Evolutionary conservation across 2,888 invertebrate genomes (phyloP), one percentile per base, ranked within the genome.

Genomic region (Andrena haemorrhoa): DNA sequence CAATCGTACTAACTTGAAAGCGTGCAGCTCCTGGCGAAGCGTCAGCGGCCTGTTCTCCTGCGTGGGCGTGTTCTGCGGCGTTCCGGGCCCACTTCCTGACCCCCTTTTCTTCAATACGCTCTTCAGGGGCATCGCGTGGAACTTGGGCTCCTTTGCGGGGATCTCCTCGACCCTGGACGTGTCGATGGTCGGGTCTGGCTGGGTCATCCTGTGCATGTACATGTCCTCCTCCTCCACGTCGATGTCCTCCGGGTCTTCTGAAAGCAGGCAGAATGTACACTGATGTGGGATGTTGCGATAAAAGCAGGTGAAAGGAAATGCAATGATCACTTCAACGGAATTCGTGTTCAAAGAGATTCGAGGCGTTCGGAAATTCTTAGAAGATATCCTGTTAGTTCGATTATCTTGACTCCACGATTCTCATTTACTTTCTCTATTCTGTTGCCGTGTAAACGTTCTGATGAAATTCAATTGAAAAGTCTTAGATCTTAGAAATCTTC

Each of bases 121-220:
- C 94, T 98, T 98, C 82, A 98, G 96, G 86, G 98, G 98, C 95
- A 98, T 96, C 87, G 98, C 98, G 94, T 98, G 97, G 94, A 98
- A 97, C 92, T 97, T 96, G 58, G 98, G 98, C 95, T 98, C 98
- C 94, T 98, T 98, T 79, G 98, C 98, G 89, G 98, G 98, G 91
- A 98, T 98, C 95, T 98, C 98, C 94, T 98, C 98, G 83, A 98
- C 96, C 87, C 97, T 96, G 76, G 96, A 96, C 78, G 97, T 98
- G 94, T 98, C 98, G 90, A 96, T 96, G 88, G 95, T 94, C 41
- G 96, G 96, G 93, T 96, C 96, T 56, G 96, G 96, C 89, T 95
- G 96, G 87, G 95, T 95, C 94, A 94, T 95, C 90, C 94, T 95
- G 91, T 94, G 95, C 92, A 95, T 93, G 91, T 95, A 96, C 87